Conservation (phyloP, 2,797 vertebrate genomes). For the Delichon dasypus region DNA sequence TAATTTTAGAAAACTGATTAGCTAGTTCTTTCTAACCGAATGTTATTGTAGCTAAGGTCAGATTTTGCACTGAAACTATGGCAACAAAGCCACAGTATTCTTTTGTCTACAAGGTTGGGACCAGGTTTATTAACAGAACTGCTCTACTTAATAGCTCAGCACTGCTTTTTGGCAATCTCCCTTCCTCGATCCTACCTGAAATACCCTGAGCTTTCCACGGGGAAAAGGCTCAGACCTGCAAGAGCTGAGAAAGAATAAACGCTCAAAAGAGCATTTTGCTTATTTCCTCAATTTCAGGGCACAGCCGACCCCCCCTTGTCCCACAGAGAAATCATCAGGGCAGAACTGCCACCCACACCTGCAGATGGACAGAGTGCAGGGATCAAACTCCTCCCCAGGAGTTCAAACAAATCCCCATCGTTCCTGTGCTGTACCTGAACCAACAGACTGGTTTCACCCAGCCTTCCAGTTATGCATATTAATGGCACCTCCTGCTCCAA, state of each 20-base stretch:
- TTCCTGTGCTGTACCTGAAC: background rate
- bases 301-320: fast-evolving
- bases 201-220: background rate
- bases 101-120: slow-evolving; percentile 61
- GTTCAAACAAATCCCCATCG: background rate
- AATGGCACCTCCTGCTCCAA: background rate
- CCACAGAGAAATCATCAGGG: background rate
- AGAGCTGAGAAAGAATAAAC: background rate
- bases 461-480: fast-evolving
- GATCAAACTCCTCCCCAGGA: background rate
- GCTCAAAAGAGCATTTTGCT: background rate
- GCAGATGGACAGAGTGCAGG: fast-evolving
- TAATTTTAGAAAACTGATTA: slow-evolving; percentile 84
- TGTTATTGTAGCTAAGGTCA: slow-evolving; percentile 80
- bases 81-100: slow-evolving; percentile 75
- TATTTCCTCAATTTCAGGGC: background rate
- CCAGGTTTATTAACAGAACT: slow-evolving; percentile 64
- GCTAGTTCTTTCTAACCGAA: slow-evolving; percentile 74
- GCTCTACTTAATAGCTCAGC: slow-evolving; percentile 56
- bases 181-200: slow-evolving; percentile 49
- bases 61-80: slow-evolving; percentile 80
- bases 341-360: background rate
- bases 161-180: background rate
- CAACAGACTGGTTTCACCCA: background rate
- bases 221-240: background rate